A percentile compares a stretch with the other conserved stretches of the same genome.
phyloP scores from a whole-genome alignment of 1,140 invertebrate genomes.

The Pteromalus puparum region DNA sequence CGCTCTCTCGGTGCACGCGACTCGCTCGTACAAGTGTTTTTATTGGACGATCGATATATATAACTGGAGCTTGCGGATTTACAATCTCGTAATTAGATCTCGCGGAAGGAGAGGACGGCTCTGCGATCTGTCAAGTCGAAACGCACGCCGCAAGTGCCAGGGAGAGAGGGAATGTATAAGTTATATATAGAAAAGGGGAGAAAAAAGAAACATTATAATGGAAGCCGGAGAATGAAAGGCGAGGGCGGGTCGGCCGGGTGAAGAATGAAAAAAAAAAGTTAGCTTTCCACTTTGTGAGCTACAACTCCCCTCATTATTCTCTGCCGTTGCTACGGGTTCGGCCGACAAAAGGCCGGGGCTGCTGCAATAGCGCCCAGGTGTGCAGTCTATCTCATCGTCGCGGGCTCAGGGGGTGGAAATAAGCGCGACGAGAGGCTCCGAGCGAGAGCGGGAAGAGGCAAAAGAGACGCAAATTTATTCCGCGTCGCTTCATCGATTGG shows the following conservation, averaged over 20 bases:
- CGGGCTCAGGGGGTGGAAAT: conserved; percentile 41
- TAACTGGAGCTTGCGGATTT: too few species aligned
- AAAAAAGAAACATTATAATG: conserved; percentile 23
- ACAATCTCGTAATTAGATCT: too few species aligned
- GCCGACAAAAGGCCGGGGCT: conserved; percentile 16
- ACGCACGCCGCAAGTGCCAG: neutral
- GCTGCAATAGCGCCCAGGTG: conserved; percentile 48
- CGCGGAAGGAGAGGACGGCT: too few species aligned
- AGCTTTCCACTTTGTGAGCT: conserved; percentile 31
- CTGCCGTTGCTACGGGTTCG: conserved; percentile 47
- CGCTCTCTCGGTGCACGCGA: neutral
- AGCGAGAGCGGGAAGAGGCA: neutral
- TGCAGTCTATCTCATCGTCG: conserved; percentile 54
- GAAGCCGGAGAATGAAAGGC: conserved; percentile 18
- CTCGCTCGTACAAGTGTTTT: neutral
- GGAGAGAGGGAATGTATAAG: neutral
- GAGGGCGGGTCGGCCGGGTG: neutral
- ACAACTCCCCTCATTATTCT: conserved; percentile 46
- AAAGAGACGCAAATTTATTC: conserved; percentile 68
- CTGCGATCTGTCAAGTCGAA: neutral
- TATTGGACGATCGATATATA: neutral
- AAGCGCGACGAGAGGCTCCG: conserved; percentile 13
- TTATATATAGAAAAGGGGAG: neutral
- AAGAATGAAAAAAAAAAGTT: conserved; percentile 26
- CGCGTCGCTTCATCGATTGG: conserved; percentile 69